Base-by-base conservation (phyloP, 1,140 invertebrate genomes). In the Zaprionus capensis region DNA sequence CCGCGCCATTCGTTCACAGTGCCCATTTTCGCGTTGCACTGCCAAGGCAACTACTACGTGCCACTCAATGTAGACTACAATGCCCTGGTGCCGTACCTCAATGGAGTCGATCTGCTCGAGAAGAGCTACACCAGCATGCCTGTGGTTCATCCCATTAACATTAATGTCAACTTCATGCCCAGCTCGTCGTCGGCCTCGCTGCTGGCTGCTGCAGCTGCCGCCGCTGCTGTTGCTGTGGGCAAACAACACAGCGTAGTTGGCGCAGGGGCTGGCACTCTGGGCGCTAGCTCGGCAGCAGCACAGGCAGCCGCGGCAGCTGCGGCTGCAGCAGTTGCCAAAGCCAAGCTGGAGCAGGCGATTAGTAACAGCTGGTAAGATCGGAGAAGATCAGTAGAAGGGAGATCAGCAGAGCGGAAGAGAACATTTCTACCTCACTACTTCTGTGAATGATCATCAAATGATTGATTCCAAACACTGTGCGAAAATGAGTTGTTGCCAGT, bases 1-100 rank as follows among this genome's bases (percentile, higher is more conserved):
- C 74, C 86, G 9, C 78, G 91, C 24, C 86, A 71, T 91, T 93
- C 81, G 78, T 92, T 92, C 20, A 82, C 93, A 4, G 94, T 97
- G 4, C 97, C 97, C 2, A 96, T 97, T 24, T 98, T 98, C 91
- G 96, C 96, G 1, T 93, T 98, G 1, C 97, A 98, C 92, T 95
- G 96, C 24, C 94, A 96, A 93, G 97, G 98, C 17, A 96, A 96
- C n/a, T 98, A 97, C 91, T 99, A 99, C 92, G 95, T 99, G 58
- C 98, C 98, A 5, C 92, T 98, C 49, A 97, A 97, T n/a, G 94
- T 99, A 15, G 97, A 98, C 76, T 95, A 96, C 58, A 94, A 96
- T 17, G 93, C 96, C 15, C 92, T 98, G 17, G 93, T 96, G 71
- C 96, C 96, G 0, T 95, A 96, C 76, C 93, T 97, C 2, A 94